Evolutionary conservation across 2,113 vertebrate species (phyloP).

Genomic region (Platysteira castanea): DNA sequence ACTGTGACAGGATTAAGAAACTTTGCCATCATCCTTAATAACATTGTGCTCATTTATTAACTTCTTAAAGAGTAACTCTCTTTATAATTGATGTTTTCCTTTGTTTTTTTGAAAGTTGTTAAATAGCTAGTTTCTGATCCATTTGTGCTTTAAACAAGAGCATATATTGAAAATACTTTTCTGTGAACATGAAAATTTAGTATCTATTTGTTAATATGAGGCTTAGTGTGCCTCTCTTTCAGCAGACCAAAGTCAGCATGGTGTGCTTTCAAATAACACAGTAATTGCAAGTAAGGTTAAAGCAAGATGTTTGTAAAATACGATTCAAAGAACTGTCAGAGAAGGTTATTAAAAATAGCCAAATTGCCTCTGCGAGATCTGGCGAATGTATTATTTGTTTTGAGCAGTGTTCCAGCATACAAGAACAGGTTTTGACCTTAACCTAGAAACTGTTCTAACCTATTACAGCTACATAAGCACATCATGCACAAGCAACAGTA

Average conservation of each 20-base stretch:
- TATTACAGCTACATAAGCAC: not conserved
- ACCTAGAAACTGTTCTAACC: slow-evolving; percentile 7
- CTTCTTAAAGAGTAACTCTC: not conserved
- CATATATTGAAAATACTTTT: not conserved
- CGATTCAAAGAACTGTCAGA: slow-evolving; percentile 16
- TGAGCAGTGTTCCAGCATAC: not conserved
- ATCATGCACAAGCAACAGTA: not conserved
- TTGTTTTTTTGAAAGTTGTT: not conserved
- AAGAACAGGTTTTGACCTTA: slow-evolving; percentile 54
- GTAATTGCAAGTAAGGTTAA: slow-evolving; percentile 37
- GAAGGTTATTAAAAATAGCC: slow-evolving; percentile 58
- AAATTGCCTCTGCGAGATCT: not conserved
- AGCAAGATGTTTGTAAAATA: slow-evolving; percentile 49
- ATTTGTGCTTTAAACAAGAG: not conserved
- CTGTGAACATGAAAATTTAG: not conserved
- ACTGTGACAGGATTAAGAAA: not conserved
- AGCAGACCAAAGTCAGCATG: slow-evolving; percentile 22
- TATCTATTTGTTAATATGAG: not conserved
- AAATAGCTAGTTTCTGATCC: not conserved
- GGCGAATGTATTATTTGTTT: not conserved
- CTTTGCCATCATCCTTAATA: not conserved
- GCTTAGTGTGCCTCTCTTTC: not conserved
- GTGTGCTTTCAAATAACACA: slow-evolving; percentile 11
- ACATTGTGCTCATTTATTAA: not conserved
- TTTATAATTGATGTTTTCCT: not conserved